Evolutionary conservation across 2,797 vertebrate genomes (phyloP).

Genomic region (Neoniphon sammara): DNA sequence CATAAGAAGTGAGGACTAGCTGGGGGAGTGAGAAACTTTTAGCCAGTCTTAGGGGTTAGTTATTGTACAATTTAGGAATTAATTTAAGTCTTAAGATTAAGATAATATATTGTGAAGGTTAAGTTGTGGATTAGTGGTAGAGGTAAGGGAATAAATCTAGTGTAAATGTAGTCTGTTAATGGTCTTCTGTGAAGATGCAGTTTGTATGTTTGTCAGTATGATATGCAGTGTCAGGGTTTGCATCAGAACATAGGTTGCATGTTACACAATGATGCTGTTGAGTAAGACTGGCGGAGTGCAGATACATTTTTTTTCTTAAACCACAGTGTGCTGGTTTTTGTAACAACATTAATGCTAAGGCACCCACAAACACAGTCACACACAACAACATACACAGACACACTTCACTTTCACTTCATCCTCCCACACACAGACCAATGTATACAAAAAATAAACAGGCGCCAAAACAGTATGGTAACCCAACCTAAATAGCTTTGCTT

Average conservation of each 20-base stretch:
- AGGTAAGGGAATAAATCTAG: not conserved
- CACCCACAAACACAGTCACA: conserved; percentile 40
- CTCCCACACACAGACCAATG: conserved; percentile 45
- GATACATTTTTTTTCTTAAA: conserved; percentile 46
- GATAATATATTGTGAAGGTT: too few relatives aligned
- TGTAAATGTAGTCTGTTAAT: not conserved
- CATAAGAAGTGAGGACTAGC: not conserved
- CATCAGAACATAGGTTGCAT: conserved; percentile 29
- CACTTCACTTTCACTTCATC: conserved; percentile 35
- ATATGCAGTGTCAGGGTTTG: conserved; percentile 14
- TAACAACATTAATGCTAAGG: conserved; percentile 60
- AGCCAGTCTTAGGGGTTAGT: too few relatives aligned
- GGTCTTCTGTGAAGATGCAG: too few relatives aligned
- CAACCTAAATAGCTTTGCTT: conserved; percentile 33
- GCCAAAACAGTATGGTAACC: conserved; percentile 30
- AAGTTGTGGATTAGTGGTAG: too few relatives aligned
- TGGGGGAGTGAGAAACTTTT: not conserved
- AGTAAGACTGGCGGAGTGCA: conserved; percentile 52
- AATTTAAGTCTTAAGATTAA: too few relatives aligned
- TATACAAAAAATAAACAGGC: conserved; percentile 34
- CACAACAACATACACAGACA: conserved; percentile 31
- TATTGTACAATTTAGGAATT: too few relatives aligned
- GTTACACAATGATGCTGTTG: conserved; percentile 21
- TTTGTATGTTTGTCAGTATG: not conserved
- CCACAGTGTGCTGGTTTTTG: conserved; percentile 68